A percentile compares a stretch with the other conserved stretches of the same genome.
phyloP scores from a whole-genome alignment of 2,888 invertebrate species.

The Trypoxylon attenuatum region DNA sequence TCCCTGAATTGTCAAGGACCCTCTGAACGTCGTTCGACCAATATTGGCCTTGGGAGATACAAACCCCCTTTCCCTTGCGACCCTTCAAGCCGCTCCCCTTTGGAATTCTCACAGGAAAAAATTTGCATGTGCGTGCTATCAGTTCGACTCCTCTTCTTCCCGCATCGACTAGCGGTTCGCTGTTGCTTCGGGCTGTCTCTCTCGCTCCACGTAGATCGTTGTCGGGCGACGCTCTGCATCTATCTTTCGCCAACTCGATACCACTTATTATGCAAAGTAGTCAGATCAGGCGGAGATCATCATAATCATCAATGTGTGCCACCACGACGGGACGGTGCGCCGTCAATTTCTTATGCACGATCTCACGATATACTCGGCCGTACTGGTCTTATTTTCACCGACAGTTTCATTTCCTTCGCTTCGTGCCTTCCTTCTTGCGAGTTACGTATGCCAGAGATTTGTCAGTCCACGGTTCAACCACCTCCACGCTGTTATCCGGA shows the following conservation, averaged over 20 bases:
- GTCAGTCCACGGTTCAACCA: too few species aligned
- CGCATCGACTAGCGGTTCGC: not conserved
- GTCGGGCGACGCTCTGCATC: constrained; percentile 5
- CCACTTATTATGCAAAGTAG: constrained; percentile 67
- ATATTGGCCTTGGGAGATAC: constrained; percentile 50
- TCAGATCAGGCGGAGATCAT: constrained; percentile 62
- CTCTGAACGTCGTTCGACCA: constrained; percentile 34
- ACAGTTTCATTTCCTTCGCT: constrained; percentile 7
- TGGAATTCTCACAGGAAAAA: constrained; percentile 43
- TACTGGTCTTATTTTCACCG: constrained; percentile 20
- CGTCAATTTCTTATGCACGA: constrained; percentile 58
- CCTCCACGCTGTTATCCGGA: too few species aligned
- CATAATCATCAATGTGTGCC: constrained; percentile 60
- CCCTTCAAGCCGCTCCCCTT: too few species aligned
- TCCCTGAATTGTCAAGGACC: constrained; percentile 41
- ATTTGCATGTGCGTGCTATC: constrained; percentile 46
- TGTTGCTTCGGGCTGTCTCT: not conserved
- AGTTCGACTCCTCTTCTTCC: not conserved
- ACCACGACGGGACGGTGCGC: constrained; percentile 54
- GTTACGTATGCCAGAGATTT: too few species aligned
- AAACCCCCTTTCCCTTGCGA: constrained; percentile 18
- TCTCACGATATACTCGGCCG: constrained; percentile 23
- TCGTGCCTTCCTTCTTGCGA: not conserved
- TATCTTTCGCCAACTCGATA: constrained; percentile 51
- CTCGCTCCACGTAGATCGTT: not conserved